Evolutionary conservation across 2,888 invertebrate genomes (phyloP).

Genomic region (Apomyelois bistriatella): DNA sequence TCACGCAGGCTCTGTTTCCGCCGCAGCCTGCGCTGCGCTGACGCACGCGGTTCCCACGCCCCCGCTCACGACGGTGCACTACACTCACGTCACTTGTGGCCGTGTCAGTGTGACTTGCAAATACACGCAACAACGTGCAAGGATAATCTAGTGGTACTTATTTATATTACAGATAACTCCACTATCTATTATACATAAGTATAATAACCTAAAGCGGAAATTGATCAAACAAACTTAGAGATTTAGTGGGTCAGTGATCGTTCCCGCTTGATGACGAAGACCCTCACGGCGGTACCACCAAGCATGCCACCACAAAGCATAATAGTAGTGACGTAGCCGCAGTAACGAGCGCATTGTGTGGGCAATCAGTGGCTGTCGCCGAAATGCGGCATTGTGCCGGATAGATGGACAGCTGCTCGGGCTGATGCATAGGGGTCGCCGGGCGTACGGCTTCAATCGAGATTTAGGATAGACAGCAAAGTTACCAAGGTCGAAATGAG

Average conservation of each 20-base stretch:
- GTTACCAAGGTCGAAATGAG: too few relatives aligned
- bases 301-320: background rate
- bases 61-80: background rate
- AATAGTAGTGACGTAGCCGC: background rate
- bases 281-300: background rate
- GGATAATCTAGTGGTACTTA: too few relatives aligned
- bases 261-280: background rate
- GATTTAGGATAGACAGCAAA: background rate
- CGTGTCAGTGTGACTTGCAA: background rate
- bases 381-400: constrained; percentile 5
- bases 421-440: background rate
- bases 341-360: constrained; percentile 34
- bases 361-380: constrained; percentile 27
- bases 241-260: constrained; percentile 4
- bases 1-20: constrained; percentile 4
- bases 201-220: background rate
- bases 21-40: constrained; percentile 3
- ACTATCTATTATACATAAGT: too few relatives aligned
- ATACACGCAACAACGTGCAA: background rate
- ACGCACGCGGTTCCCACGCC: constrained; percentile 20
- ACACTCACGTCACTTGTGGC: background rate
- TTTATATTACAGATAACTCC: too few relatives aligned
- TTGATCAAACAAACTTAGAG: background rate
- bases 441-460: background rate
- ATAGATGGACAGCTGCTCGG: background rate